phyloP scores from a whole-genome alignment of 1,140 invertebrate species.

The Samia ricini region DNA sequence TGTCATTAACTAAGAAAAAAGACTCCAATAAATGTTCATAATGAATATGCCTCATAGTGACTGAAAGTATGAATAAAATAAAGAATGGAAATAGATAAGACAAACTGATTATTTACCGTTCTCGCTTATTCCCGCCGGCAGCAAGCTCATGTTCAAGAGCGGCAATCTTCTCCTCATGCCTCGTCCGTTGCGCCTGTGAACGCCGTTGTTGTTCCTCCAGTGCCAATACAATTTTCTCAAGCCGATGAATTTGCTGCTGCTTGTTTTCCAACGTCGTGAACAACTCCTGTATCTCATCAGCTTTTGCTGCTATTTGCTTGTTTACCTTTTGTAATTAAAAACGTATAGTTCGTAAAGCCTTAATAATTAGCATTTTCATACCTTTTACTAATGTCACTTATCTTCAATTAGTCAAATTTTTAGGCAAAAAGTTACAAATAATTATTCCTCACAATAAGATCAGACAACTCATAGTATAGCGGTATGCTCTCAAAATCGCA shows the following conservation, averaged over 20 bases:
- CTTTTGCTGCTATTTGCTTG: conserved; percentile 75
- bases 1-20: too few species aligned
- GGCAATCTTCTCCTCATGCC: conserved; percentile 80
- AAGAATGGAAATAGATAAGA: neutral
- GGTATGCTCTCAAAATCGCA: too few species aligned
- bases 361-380: too few species aligned
- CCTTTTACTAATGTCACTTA: too few species aligned
- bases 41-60: too few species aligned
- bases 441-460: too few species aligned
- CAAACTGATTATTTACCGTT: conserved; percentile 34
- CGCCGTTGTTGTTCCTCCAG: conserved; percentile 80
- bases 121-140: conserved; percentile 44
- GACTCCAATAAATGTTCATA: too few species aligned
- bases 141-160: conserved; percentile 77
- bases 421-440: too few species aligned
- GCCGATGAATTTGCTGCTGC: conserved; percentile 77
- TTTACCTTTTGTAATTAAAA: conserved; percentile 57
- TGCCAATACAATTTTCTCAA: conserved; percentile 80
- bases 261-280: conserved; percentile 77
- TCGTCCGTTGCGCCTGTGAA: conserved; percentile 79
- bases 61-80: too few species aligned
- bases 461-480: too few species aligned
- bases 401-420: too few species aligned
- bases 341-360: neutral
- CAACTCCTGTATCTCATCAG: conserved; percentile 77